Evolutionary conservation across 2,113 vertebrate species (phyloP).

Genomic region (Acinonyx jubatus): DNA sequence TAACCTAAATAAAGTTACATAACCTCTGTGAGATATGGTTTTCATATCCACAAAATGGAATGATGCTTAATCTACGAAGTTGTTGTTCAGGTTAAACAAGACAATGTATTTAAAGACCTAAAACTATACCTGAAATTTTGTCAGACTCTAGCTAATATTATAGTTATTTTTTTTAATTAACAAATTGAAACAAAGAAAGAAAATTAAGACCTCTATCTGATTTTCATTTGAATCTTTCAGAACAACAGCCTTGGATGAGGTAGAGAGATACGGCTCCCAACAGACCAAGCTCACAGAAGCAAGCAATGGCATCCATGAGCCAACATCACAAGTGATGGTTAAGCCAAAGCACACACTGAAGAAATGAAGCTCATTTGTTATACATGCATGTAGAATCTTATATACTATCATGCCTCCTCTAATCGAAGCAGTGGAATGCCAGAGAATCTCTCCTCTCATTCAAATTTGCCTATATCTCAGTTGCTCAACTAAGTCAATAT

Average conservation of each 20-base stretch:
- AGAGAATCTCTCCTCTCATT: not conserved
- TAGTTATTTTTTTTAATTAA: slow-evolving; percentile 1
- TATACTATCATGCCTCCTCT: not conserved
- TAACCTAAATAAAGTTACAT: not conserved
- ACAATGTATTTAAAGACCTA: not conserved
- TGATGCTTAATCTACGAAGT: not conserved
- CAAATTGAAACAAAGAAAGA: not conserved
- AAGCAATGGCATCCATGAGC: not conserved
- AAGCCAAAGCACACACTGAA: not conserved
- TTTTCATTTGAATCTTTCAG: not conserved
- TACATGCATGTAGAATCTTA: not conserved
- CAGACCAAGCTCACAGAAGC: not conserved
- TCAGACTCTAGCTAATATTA: not conserved
- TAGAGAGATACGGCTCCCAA: not conserved
- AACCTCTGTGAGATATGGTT: not conserved
- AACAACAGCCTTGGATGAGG: not conserved
- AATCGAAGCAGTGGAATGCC: not conserved
- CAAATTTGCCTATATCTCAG: not conserved
- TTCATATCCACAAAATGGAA: not conserved
- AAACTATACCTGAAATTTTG: not conserved
- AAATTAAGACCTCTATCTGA: not conserved
- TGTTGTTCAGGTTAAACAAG: not conserved
- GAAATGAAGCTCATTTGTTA: not conserved
- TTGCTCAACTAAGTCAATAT: not conserved
- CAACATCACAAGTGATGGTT: not conserved